Base-by-base conservation (phyloP, 2,797 vertebrate genomes). In the Gouania willdenowi region DNA sequence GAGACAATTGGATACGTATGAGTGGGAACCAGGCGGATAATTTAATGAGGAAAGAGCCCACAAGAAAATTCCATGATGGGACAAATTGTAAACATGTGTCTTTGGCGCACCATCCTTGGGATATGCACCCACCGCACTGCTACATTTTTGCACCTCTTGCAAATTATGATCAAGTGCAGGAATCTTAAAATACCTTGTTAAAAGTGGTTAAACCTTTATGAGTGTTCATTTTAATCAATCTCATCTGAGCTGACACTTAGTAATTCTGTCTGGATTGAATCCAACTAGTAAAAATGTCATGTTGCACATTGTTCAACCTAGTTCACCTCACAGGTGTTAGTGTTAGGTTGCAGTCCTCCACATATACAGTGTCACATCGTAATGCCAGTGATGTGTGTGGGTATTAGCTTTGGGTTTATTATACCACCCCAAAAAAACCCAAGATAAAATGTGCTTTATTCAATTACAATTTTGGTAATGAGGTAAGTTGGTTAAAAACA, bases 21-120 rank as follows among this genome's bases (percentile, higher is more conserved):
- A 81, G 73, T 76, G 71, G 68, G 71, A 81, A 86, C 66, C 77
- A 74, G 49, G 75, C 64, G 28, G 75, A 76, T 82, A 61, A 85
- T 87, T 81, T 82, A 86, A 86, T 82, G 75, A 83, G 70, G 66
- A 84, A 68, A 80, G 81, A 84, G 76, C 66, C 65, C 44, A 43
- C 64, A 83, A 79, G 67, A 79, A 84, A 76, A 82, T 80, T 81
- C 72, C 73, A 79, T 64, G 65, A 70, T 71, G 66, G 66, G 59
- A 78, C 66, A 83, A 81, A 88, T 85, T 85, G 77, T 82, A 83
- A 88, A 83, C 85, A 87, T 79, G 66, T 89, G 83, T 86, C 67
- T 67, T 63, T 60, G 72, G 66, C 62, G 73, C 68, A 71, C 55
- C 53, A 48, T 64, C 49, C 67, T 65, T 71, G 71, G 46, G 74